Evolutionary conservation across 2,888 invertebrate species (phyloP).

Genomic region (Macroteleia sp.): DNA sequence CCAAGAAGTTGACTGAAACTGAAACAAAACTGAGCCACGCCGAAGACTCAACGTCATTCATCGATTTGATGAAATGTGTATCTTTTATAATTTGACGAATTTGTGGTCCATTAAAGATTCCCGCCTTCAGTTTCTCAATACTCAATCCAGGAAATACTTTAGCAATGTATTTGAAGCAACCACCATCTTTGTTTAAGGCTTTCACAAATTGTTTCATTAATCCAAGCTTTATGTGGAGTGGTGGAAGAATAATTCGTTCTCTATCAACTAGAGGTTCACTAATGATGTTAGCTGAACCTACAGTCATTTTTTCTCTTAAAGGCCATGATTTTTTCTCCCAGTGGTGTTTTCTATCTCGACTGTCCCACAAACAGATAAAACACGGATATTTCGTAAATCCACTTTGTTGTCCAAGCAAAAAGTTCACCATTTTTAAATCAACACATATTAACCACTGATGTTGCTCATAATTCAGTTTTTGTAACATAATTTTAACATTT

Average conservation of each 20-base stretch:
- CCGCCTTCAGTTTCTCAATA: not conserved
- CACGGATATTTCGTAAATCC: constrained; percentile 1
- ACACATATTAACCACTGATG: not conserved
- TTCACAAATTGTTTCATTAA: not conserved
- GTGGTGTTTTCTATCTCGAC: not conserved
- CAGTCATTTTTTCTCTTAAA: no score
- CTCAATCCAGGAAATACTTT: no score
- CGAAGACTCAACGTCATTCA: not conserved
- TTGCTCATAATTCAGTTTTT: not conserved
- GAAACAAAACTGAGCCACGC: no score
- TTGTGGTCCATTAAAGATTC: constrained; percentile 9
- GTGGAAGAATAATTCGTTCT: not conserved
- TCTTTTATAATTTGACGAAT: not conserved
- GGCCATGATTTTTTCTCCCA: constrained; percentile 7
- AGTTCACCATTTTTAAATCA: not conserved
- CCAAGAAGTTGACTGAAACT: no score
- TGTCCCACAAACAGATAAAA: constrained; percentile 1
- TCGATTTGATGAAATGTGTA: not conserved
- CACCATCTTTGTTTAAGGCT: no score
- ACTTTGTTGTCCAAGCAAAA: constrained; percentile 2
- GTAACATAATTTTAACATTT: not conserved
- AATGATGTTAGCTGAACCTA: no score
- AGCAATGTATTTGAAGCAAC: no score
- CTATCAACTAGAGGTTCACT: no score
- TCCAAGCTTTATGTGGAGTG: not conserved